A percentile compares a stretch with the other conserved stretches of the same genome.
Conservation (phyloP, 1,140 invertebrate species). For the Heliconius eleuchia region DNA sequence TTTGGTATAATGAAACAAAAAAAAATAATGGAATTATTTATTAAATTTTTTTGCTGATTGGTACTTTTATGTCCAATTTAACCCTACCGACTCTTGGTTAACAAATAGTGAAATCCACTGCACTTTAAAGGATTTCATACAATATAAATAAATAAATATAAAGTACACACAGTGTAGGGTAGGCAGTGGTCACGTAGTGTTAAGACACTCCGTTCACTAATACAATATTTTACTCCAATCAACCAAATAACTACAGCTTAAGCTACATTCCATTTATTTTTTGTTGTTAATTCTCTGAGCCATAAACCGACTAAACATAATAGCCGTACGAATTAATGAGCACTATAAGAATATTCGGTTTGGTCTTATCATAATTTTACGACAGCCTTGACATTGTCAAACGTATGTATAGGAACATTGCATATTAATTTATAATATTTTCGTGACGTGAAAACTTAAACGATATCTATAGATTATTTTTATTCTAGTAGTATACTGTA, state of each 20-base stretch:
- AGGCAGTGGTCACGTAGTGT: too few species aligned
- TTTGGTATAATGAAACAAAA: too few species aligned
- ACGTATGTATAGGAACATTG: slow-evolving; percentile 7
- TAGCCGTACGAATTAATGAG: slow-evolving; percentile 14
- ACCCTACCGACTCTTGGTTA: too few species aligned
- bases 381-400: slow-evolving; percentile 10
- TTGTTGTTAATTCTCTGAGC: background rate
- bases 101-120: too few species aligned
- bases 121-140: too few species aligned
- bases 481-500: background rate
- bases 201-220: too few species aligned
- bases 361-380: slow-evolving; percentile 10
- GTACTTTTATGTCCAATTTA: too few species aligned
- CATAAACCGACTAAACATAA: slow-evolving; percentile 3
- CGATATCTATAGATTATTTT: background rate
- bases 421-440: background rate
- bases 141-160: too few species aligned
- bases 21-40: too few species aligned
- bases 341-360: background rate
- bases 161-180: too few species aligned
- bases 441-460: background rate
- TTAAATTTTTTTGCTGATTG: too few species aligned
- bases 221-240: background rate
- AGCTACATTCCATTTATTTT: background rate
- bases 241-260: background rate